Percentiles rank a stretch among this genome's conserved stretches.
These are phyloP conservation scores for Pardosa pseudoannulata DNA, from an alignment of 2,888 invertebrate genomes.

Conservation along the genomic window DNA sequence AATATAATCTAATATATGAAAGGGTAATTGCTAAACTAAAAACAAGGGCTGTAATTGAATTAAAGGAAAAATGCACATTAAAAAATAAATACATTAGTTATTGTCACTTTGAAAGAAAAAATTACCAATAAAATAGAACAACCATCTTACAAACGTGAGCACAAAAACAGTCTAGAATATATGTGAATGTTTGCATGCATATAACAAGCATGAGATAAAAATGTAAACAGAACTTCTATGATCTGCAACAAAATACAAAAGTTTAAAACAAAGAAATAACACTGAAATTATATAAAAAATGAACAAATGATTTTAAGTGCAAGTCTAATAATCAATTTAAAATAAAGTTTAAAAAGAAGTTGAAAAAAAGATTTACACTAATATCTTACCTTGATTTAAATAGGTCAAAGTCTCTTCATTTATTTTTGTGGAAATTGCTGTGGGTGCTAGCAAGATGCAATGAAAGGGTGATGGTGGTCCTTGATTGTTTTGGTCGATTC, in stretches of 20 bases:
- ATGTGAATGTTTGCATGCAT: background rate
- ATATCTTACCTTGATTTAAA: slow-evolving; percentile 86
- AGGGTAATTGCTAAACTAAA: too few species aligned
- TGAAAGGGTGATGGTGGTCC: slow-evolving; percentile 82
- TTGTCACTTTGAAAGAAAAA: background rate
- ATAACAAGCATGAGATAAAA: background rate
- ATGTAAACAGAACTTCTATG: background rate
- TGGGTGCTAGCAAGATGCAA: slow-evolving; percentile 95
- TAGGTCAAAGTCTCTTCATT: slow-evolving; percentile 97
- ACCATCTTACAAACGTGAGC: background rate
- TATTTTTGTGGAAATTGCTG: slow-evolving; percentile 95
- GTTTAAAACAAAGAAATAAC: background rate
- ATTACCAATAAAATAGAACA: background rate
- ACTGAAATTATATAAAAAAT: background rate
- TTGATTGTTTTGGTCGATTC: slow-evolving; percentile 43
- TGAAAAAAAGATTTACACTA: background rate
- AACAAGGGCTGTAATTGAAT: too few species aligned
- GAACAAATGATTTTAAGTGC: background rate
- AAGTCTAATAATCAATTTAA: too few species aligned
- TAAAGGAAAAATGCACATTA: too few species aligned
- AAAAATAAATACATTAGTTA: too few species aligned
- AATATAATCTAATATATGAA: too few species aligned
- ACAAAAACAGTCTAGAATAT: background rate
- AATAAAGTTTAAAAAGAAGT: background rate
- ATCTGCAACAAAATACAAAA: slow-evolving; percentile 13